Evolutionary conservation across 2,113 vertebrate genomes (phyloP), one percentile per base, ranked within the genome.

Genomic region (Poeciliopsis occidentalis): DNA sequence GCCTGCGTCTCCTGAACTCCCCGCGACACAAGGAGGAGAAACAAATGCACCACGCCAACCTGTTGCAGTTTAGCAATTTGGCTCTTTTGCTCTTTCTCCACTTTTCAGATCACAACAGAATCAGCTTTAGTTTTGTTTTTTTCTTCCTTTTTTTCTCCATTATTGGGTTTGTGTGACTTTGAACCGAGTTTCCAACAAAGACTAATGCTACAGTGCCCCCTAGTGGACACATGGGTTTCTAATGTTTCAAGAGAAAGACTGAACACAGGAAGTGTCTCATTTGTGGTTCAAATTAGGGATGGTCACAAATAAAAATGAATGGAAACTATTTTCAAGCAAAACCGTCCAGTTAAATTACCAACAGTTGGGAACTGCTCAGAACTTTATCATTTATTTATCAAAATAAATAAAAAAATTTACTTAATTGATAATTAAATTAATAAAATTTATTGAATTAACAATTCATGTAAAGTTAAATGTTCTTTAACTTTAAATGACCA

Each of bases 181-280:
- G 75, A 74, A 67, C 24, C 12, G 41, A 41, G 39, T 41, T 70
- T 63, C 80, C 62, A 69, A 37, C 47, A 39, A 54, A 75, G 66
- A 73, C 74, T 79, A 64, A 80, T 73, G 71, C 60, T 76, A 79
- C 82, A 92, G 84, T 90, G 93, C 91, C 86, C 92, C 87, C 94
- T 95, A 89, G 89, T 90, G 94, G 93, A 84, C 84, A 86, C 3
- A 81, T 29, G 60, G 2, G 0, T 19, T 24, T 51, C 19, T 51
- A 22, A 57, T 3, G 24, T 57, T 57, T 57, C 8, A n/a, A 10
- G 8, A 57, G 22, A n/a, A 3, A n/a, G 24, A 57, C 51, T 57
- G 51, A 24, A 57, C 51, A 57, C 22, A 57, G 3, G 51, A 8
- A 24, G 19, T n/a, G 22, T 2, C 2, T 24, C 19, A 11, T 57